These are phyloP conservation scores for Leptodactylus fuscus DNA, from an alignment of 2,113 vertebrate genomes.

Conservation along the genomic window DNA sequence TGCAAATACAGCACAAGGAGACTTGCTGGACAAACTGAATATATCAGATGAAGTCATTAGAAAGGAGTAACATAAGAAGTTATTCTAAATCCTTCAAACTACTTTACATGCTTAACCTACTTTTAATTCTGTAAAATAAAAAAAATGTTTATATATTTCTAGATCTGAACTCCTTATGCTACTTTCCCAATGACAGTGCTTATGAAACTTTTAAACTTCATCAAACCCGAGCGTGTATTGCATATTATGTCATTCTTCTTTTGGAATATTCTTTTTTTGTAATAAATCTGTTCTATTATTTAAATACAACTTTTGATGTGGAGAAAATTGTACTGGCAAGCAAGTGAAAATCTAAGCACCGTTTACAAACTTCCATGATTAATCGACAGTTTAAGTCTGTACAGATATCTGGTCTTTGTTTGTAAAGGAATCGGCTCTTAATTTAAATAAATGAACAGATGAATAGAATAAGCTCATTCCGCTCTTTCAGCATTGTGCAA, in stretches of 20 bases:
- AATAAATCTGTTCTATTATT: slow-evolving; percentile 25
- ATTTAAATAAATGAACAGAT: slow-evolving; percentile 58
- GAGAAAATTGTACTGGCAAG: slow-evolving; percentile 3
- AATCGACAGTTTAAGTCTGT: slow-evolving; percentile 43
- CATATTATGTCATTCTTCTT: not conserved
- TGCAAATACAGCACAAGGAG: too few relatives aligned
- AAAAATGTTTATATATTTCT: not conserved
- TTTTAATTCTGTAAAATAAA: slow-evolving; percentile 1
- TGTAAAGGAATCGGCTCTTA: slow-evolving; percentile 39
- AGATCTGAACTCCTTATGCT: not conserved
- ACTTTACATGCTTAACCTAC: not conserved
- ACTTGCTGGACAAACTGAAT: too few relatives aligned
- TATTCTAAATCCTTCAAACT: not conserved
- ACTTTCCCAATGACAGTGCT: not conserved
- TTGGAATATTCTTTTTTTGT: not conserved
- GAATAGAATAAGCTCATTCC: slow-evolving; percentile 51
- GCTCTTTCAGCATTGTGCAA: slow-evolving; percentile 44
- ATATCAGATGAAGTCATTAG: too few relatives aligned
- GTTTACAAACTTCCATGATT: slow-evolving; percentile 50
- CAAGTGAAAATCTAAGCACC: slow-evolving; percentile 44
- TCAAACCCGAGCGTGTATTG: not conserved
- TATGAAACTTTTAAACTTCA: slow-evolving; percentile 22
- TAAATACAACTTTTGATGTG: slow-evolving; percentile 31
- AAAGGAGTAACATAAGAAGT: too few relatives aligned
- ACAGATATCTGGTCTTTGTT: slow-evolving; percentile 44